phyloP scores from a whole-genome alignment of 1,140 invertebrate genomes.

The Hydropsyche tenuis region DNA sequence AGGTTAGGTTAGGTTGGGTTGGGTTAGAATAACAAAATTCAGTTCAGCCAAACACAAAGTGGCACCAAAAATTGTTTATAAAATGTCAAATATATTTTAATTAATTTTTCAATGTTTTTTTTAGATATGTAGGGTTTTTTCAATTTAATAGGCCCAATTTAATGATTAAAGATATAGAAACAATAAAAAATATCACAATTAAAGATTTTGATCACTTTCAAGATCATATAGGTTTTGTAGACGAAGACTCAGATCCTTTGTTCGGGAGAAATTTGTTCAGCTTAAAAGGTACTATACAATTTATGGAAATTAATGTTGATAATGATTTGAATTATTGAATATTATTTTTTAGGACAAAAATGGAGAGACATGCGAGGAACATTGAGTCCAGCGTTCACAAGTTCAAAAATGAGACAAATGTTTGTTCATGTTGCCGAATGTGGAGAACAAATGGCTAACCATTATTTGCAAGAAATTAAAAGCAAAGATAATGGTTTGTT shows the following conservation, averaged over 20 bases:
- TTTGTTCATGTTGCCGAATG: slow-evolving; percentile 58
- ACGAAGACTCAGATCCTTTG: slow-evolving; percentile 61
- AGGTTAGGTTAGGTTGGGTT: no score
- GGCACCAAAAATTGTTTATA: not conserved
- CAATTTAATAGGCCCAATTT: slow-evolving; percentile 36
- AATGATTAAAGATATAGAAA: slow-evolving; percentile 44
- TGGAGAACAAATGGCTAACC: slow-evolving; percentile 49
- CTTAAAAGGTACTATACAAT: slow-evolving; percentile 57
- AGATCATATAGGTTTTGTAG: slow-evolving; percentile 49
- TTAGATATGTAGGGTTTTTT: slow-evolving; percentile 46
- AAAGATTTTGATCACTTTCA: slow-evolving; percentile 47
- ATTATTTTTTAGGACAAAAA: slow-evolving; percentile 52
- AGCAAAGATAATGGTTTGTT: not conserved
- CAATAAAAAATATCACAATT: slow-evolving; percentile 43
- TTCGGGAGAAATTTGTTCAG: slow-evolving; percentile 62
- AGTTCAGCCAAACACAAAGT: no score
- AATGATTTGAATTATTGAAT: not conserved
- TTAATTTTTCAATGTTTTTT: slow-evolving; percentile 6
- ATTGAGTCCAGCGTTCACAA: slow-evolving; percentile 61
- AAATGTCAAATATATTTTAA: not conserved
- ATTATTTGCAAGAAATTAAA: slow-evolving; percentile 19
- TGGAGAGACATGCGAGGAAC: slow-evolving; percentile 62
- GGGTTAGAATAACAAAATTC: no score
- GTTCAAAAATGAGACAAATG: slow-evolving; percentile 61
- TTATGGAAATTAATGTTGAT: slow-evolving; percentile 44